Percentiles rank a stretch among this genome's conserved stretches.
phyloP scores from a whole-genome alignment of 1,140 invertebrate species.

The Diabrotica virgifera region DNA sequence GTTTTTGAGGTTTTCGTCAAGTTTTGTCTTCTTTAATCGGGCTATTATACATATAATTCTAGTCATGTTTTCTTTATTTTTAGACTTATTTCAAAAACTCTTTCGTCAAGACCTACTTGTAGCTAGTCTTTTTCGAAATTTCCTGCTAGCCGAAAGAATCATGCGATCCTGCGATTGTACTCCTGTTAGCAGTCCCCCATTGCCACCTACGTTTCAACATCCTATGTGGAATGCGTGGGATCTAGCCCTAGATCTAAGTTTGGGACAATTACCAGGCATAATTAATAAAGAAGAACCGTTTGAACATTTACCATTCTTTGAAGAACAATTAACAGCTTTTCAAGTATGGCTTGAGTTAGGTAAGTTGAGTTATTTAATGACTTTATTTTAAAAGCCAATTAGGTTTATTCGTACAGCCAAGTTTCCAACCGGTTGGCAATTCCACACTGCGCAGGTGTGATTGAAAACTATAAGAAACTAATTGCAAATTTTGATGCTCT shows the following conservation, averaged over 20 bases:
- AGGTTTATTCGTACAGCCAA: no score
- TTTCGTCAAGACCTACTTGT: slow-evolving; percentile 98
- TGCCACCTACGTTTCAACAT: slow-evolving; percentile 89
- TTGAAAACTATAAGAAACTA: no score
- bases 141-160: slow-evolving; percentile 93
- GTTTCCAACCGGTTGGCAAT: no score
- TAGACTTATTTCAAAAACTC: slow-evolving; percentile 92
- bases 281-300: slow-evolving; percentile 64
- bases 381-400: neutral
- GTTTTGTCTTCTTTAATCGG: no score
- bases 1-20: no score
- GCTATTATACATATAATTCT: no score
- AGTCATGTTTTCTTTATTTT: slow-evolving; percentile 36
- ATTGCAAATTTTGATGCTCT: no score
- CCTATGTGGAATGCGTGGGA: slow-evolving; percentile 98
- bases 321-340: slow-evolving; percentile 98
- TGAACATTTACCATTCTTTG: slow-evolving; percentile 88
- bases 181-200: slow-evolving; percentile 83
- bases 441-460: no score
- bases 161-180: slow-evolving; percentile 95
- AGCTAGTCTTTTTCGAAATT: slow-evolving; percentile 96
- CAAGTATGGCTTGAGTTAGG: slow-evolving; percentile 90
- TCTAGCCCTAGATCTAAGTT: slow-evolving; percentile 87
- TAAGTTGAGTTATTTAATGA: slow-evolving; percentile 29
- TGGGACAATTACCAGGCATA: slow-evolving; percentile 83